A percentile compares a stretch with the other conserved stretches of the same genome.
Evolutionary conservation across 2,888 invertebrate species (phyloP).

Genomic region (Caenorhabditis sp.): DNA sequence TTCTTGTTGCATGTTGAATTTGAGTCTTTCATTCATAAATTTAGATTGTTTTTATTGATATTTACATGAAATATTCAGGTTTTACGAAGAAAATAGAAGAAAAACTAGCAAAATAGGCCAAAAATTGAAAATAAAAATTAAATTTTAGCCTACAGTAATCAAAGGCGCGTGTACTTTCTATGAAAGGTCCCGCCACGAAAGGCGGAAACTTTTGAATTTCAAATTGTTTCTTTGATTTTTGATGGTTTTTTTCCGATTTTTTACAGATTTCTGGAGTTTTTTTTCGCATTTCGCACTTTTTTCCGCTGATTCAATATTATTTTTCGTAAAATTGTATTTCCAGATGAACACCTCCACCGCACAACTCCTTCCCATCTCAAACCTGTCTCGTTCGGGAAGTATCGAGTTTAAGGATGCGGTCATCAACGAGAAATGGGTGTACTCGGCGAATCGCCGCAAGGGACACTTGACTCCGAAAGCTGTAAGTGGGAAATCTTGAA

Average conservation of each 20-base stretch:
- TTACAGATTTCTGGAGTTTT: neutral
- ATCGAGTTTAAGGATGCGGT: conserved; percentile 65
- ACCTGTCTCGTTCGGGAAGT: conserved; percentile 46
- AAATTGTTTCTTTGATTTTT: neutral
- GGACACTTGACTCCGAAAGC: conserved; percentile 54
- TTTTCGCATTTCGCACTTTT: neutral
- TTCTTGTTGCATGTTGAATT: conserved; percentile 4
- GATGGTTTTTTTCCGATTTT: neutral
- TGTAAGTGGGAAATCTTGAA: too few species aligned
- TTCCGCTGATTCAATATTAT: neutral
- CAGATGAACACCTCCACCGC: conserved; percentile 38
- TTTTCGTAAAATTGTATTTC: neutral
- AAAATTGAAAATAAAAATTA: too few species aligned
- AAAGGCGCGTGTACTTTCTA: neutral
- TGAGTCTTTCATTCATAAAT: neutral
- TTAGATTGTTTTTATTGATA: too few species aligned
- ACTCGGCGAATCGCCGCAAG: conserved; percentile 47
- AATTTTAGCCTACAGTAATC: neutral
- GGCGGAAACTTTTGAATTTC: neutral
- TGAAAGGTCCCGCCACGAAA: neutral
- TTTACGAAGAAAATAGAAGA: too few species aligned
- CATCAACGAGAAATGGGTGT: conserved; percentile 61
- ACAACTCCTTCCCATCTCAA: conserved; percentile 25
- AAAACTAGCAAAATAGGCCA: too few species aligned
- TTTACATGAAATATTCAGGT: too few species aligned